Base-by-base conservation (phyloP, 2,888 invertebrate genomes). In the Perizoma affinitatum region DNA sequence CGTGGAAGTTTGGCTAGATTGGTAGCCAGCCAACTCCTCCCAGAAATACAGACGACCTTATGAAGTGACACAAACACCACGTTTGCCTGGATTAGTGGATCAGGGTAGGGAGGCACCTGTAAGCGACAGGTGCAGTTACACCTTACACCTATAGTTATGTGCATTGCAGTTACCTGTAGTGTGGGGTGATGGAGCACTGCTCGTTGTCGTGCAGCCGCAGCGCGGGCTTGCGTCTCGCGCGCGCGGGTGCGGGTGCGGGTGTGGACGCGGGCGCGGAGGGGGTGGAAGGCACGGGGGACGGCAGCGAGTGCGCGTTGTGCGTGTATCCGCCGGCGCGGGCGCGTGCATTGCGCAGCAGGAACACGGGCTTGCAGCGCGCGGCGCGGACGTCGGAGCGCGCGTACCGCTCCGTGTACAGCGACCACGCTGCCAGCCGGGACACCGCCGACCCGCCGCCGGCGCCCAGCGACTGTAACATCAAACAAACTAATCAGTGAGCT, bases 331-430 rank as follows among this genome's bases (percentile, higher is more conserved):
- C 70, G 71, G 88, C 83, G 58, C 84, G 78, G 35, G 88, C 78
- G 43, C 93, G 83, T 35, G 83, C 85, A 73, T 84, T 83, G 33
- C 87, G 70, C 10, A 81, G 71, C 43, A 87, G 75, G 79, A 87
- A 87, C 65, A 87, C 84, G 5, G 87, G 86, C 74, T 85, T 83
- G 73, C 81, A 79, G 66, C 72, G 74, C 43, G 88, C 77, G 70
- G 87, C 93, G 73, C 93, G 71, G 54, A 40, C 59, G 60, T 40
- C 48, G 10, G 67, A 58, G 8, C 51, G 74, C 61, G 79, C 70
- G 78, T 76, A 84, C 5, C 86, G 78, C 74, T 86, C 84, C 55
- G 80, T 74, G 83, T 89, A 89, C 44, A 83, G 76, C 56, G 88
- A 80, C 85, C 87, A 85, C 43, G 82, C 80, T 22, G 80, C 83